Base-by-base conservation (phyloP, 2,113 vertebrate genomes). In the Artemisiospiza belli region DNA sequence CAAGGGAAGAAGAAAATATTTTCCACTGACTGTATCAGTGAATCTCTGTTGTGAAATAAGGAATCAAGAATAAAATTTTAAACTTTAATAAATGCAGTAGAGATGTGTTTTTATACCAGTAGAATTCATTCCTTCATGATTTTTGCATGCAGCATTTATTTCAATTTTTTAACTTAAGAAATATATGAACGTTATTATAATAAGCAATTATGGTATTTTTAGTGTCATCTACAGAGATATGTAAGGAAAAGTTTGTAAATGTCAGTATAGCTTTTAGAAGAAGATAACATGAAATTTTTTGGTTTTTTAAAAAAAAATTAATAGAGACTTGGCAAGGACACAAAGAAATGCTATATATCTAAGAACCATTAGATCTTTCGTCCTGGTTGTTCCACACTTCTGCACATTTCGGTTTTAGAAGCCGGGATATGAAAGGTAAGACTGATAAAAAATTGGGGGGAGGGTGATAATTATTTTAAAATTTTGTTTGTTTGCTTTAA, bases 271-370 rank as follows among this genome's bases (percentile, higher is more conserved):
- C 5, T 76, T 79, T 88, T 76, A 72, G 25, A 79, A 82, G 12
- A 39, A 30, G 14, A 49, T 19, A 54, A 39, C 0, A 0, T 41
- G 7, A 61, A 8, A 6, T 54, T 68, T 37, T 28, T 9, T 0
- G 0, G 3, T 25, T 74, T 54, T 25, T 4, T 10, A 39, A 39
- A 12, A 16, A 7, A 19, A 3, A 3, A 2, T 6, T 51, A 18
- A 31, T 4, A 69, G 6, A 35, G 1, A 15, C 6, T 69, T 78
- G 7, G 25, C 30, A 39, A 15, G 72, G 37, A 79, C 6, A 52
- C 10, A 72, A 9, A 67, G 8, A 85, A 75, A 74, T 31, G 1
- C 6, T 79, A 19, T 23, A 13, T 49, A 22, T 19, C 27, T 19
- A 78, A 44, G 14, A 73, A 57, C 7, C 1, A 3, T 41, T 54